A percentile compares a stretch with the other conserved stretches of the same genome.
phyloP scores from a whole-genome alignment of 2,797 vertebrate species.

The Artibeus lituratus region DNA sequence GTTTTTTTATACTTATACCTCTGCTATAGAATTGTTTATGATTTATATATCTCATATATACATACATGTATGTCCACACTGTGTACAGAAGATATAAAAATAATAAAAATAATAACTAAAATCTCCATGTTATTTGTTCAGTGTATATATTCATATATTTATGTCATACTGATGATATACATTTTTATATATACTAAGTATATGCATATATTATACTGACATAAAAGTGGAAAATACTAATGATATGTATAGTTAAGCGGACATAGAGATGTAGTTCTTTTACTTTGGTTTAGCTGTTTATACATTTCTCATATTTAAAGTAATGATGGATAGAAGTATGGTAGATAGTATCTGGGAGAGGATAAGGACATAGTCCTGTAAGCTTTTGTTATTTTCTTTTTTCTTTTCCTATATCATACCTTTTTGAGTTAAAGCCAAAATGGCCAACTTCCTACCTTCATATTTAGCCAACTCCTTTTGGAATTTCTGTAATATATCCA shows the following conservation, averaged over 20 bases:
- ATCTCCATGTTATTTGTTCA: not conserved
- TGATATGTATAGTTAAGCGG: not conserved
- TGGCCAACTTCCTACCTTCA: conserved; percentile 19
- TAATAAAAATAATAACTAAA: not conserved
- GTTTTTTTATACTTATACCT: conserved; percentile 66
- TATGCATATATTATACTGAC: not conserved
- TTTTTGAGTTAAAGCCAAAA: conserved; percentile 31
- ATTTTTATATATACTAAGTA: not conserved
- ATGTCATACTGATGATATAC: not conserved
- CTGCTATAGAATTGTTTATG: conserved; percentile 10
- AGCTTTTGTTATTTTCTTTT: conserved; percentile 1
- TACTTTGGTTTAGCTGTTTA: not conserved
- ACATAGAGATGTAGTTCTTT: not conserved
- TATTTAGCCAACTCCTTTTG: conserved; percentile 22
- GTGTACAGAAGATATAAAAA: not conserved
- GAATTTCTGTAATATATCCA: conserved; percentile 20
- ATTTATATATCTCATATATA: not conserved
- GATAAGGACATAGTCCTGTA: not conserved
- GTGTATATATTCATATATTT: not conserved
- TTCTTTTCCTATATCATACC: not conserved
- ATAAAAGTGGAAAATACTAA: not conserved
- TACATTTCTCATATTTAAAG: not conserved
- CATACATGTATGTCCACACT: not conserved
- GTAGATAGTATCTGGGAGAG: not conserved
- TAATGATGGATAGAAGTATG: not conserved